phyloP scores from a whole-genome alignment of 1,140 invertebrate genomes.

The Drosophila sproati region DNA sequence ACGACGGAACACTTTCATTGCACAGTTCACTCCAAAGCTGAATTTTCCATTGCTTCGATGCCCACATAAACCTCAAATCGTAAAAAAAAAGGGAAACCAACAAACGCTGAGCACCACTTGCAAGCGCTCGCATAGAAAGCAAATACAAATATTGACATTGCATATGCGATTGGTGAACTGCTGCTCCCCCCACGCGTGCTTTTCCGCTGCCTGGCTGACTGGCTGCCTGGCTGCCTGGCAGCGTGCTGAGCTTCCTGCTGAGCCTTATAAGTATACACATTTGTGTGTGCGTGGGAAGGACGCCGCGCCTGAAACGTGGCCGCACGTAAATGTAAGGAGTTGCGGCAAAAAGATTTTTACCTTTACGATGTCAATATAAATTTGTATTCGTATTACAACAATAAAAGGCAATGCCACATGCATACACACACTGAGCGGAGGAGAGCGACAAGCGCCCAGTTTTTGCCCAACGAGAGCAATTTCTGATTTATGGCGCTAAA shows the following conservation, averaged over 20 bases:
- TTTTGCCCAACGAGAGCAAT: slow-evolving; percentile 54
- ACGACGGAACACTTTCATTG: slow-evolving; percentile 33
- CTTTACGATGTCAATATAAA: slow-evolving; percentile 84
- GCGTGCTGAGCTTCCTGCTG: slow-evolving; percentile 27
- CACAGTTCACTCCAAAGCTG: slow-evolving; percentile 21
- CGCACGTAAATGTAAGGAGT: slow-evolving; percentile 68
- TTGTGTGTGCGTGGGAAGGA: slow-evolving; percentile 11
- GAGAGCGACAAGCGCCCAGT: slow-evolving; percentile 4
- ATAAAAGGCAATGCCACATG: slow-evolving; percentile 48
- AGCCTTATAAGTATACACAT: slow-evolving; percentile 26
- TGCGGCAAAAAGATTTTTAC: slow-evolving; percentile 70
- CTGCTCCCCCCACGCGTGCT: neutral
- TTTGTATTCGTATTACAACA: slow-evolving; percentile 83
- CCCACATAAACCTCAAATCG: slow-evolving; percentile 69
- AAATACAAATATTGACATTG: slow-evolving; percentile 82
- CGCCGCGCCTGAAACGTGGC: slow-evolving; percentile 9
- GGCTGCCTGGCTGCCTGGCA: slow-evolving; percentile 20
- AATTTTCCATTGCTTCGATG: slow-evolving; percentile 31
- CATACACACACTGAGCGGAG: slow-evolving; percentile 18
- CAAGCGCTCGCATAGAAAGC: slow-evolving; percentile 72
- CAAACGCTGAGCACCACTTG: slow-evolving; percentile 56
- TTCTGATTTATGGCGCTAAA: slow-evolving; percentile 80
- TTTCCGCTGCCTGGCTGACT: slow-evolving; percentile 1
- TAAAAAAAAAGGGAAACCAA: slow-evolving; percentile 68
- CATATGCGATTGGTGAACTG: slow-evolving; percentile 71